These are phyloP conservation scores for Epinephelus coioides DNA, from an alignment of 2,797 vertebrate species.

Conservation along the genomic window DNA sequence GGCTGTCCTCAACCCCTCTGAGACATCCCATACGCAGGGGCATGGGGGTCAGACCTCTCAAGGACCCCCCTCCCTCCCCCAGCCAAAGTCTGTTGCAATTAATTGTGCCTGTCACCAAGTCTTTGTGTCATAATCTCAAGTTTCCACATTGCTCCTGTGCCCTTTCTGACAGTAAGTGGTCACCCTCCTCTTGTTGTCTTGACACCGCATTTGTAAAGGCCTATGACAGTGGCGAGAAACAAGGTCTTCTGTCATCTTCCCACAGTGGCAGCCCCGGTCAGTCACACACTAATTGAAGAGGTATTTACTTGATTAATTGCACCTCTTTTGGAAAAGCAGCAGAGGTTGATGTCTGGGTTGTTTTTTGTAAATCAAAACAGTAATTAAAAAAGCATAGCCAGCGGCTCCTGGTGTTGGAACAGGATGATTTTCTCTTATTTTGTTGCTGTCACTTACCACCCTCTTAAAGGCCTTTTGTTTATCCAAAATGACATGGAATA, in stretches of 20 bases:
- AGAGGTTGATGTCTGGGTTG: slow-evolving; percentile 41
- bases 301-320: slow-evolving; percentile 76
- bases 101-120: slow-evolving; percentile 74
- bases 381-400: slow-evolving; percentile 56
- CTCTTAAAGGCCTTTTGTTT: slow-evolving; percentile 51
- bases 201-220: slow-evolving; percentile 64
- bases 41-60: slow-evolving; percentile 60
- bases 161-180: slow-evolving; percentile 66
- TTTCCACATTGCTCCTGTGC: slow-evolving; percentile 57
- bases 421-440: slow-evolving; percentile 42
- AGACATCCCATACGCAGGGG: slow-evolving; percentile 46
- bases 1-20: slow-evolving; percentile 47
- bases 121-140: slow-evolving; percentile 74
- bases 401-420: slow-evolving; percentile 31
- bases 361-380: slow-evolving; percentile 57
- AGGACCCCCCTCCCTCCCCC: slow-evolving; percentile 34
- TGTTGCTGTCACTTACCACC: slow-evolving; percentile 50
- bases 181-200: slow-evolving; percentile 46
- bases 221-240: slow-evolving; percentile 54
- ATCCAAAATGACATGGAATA: slow-evolving; percentile 60
- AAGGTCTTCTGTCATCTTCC: slow-evolving; percentile 13
- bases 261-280: slow-evolving; percentile 38
- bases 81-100: slow-evolving; percentile 68
- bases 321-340: slow-evolving; percentile 55
- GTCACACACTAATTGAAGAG: slow-evolving; percentile 64